A percentile compares a stretch with the other conserved stretches of the same genome.
Evolutionary conservation across 2,797 vertebrate species (phyloP).

Genomic region (Microctenopoma lineatum): DNA sequence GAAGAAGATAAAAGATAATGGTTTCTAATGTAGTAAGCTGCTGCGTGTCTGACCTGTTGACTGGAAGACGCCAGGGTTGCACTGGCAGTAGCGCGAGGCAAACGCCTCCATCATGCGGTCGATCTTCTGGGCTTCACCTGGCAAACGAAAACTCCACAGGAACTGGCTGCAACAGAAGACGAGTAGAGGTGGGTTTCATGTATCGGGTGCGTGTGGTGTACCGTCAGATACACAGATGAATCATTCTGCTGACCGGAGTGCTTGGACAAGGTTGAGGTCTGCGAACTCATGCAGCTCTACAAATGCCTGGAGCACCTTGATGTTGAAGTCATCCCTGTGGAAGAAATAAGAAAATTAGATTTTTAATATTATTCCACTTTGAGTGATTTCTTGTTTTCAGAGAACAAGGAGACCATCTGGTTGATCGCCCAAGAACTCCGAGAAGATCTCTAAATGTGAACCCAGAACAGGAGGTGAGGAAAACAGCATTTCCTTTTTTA

Average conservation of each 20-base stretch:
- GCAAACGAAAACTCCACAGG: constrained; percentile 97
- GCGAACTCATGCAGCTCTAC: constrained; percentile 98
- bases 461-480: constrained; percentile 24
- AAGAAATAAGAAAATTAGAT: constrained; percentile 18
- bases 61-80: constrained; percentile 97
- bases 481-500: constrained; percentile 42
- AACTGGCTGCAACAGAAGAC: constrained; percentile 87
- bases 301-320: constrained; percentile 96
- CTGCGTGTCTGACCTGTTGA: constrained; percentile 88
- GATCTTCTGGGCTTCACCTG: constrained; percentile 98
- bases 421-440: constrained; percentile 12
- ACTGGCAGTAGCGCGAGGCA: constrained; percentile 95
- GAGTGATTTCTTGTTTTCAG: not conserved
- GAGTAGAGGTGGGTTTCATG: not conserved
- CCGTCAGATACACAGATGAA: not conserved
- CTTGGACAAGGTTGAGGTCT: constrained; percentile 95
- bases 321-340: constrained; percentile 95
- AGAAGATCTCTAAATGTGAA: constrained; percentile 30
- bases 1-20: too few species aligned
- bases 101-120: constrained; percentile 99
- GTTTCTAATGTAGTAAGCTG: not conserved
- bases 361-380: constrained; percentile 4
- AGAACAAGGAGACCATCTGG: constrained; percentile 15
- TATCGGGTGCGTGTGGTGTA: not conserved
- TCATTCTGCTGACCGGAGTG: constrained; percentile 87